These are phyloP conservation scores for Anas bahamensis DNA, from an alignment of 2,797 vertebrate genomes.

Conservation along the genomic window DNA sequence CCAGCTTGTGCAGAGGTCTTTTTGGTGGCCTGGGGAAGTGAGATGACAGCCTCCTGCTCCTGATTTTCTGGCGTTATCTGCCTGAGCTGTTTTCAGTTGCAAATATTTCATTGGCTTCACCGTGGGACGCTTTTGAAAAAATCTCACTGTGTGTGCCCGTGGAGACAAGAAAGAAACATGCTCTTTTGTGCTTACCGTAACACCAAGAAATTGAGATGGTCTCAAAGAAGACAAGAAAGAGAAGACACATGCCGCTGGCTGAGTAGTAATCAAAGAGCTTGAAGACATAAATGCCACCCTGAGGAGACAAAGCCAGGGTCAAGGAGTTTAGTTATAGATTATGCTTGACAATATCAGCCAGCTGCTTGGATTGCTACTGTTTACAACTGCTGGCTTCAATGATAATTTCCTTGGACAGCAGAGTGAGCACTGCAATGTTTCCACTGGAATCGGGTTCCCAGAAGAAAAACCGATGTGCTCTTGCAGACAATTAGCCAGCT, in stretches of 20 bases:
- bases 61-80: neutral
- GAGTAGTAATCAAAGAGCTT: constrained; percentile 96
- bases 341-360: neutral
- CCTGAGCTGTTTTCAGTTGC: neutral
- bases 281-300: constrained; percentile 94
- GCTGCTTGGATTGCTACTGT: neutral
- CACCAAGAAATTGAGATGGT: constrained; percentile 92
- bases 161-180: neutral
- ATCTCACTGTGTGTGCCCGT: neutral
- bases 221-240: constrained; percentile 94
- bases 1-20: neutral
- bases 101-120: neutral
- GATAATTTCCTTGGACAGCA: neutral
- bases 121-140: neutral
- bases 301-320: constrained; percentile 27
- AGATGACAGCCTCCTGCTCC: neutral
- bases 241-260: constrained; percentile 93
- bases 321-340: neutral
- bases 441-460: neutral
- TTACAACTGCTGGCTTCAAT: neutral
- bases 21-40: neutral
- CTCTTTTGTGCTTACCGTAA: constrained; percentile 82
- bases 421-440: neutral
- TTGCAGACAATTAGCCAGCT: neutral
- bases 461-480: neutral